Base-by-base conservation (phyloP, 2,113 vertebrate species). In the Opisthocomus hoazin region DNA sequence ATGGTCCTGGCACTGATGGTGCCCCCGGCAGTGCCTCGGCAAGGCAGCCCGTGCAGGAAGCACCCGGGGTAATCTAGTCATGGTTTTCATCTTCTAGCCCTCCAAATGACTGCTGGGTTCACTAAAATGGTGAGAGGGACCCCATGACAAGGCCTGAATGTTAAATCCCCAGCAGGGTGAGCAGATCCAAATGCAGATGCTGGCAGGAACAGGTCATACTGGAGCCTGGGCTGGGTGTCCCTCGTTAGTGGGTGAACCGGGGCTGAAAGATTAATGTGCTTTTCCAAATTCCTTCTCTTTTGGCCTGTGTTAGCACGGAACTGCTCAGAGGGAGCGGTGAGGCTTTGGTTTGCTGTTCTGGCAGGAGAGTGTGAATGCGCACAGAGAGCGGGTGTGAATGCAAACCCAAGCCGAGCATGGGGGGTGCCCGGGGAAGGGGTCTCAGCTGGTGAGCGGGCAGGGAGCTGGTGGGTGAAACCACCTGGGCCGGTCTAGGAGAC, bases 381-480 rank as follows among this genome's bases (percentile, higher is more conserved):
- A 6, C 51, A 7, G 21, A 9, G 51, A 5, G 12, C 0, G 6
- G 37, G 26, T 15, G 54, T 2, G 15, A 58, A n/a, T 7, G 50
- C 65, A 34, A 34, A 56, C 24, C n/a, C 2, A 5, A 24, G 12
- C 15, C 2, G 4, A 26, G 53, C 4, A 1, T 2, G 3, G 45
- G 9, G 43, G 48, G 41, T 24, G 30, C 30, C 39, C 9, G 4
- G 45, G 43, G 70, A 21, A 30, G 24, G 56, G 50, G 15, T 17
- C 26, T 43, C 36, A 15, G 46, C 29, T 6, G 27, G 18, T 20
- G 45, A 39, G 11, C 4, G 1, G 34, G 23, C 41, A 9, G 5
- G 0, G 27, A n/a, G 24, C 57, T 20, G 56, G 10, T 6, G 46
- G 54, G 5, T 21, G 30, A 26, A 53, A n/a, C n/a, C 14, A 0